Evolutionary conservation across 2,888 invertebrate species (phyloP).

Genomic region (Acanthosepion esculentum): DNA sequence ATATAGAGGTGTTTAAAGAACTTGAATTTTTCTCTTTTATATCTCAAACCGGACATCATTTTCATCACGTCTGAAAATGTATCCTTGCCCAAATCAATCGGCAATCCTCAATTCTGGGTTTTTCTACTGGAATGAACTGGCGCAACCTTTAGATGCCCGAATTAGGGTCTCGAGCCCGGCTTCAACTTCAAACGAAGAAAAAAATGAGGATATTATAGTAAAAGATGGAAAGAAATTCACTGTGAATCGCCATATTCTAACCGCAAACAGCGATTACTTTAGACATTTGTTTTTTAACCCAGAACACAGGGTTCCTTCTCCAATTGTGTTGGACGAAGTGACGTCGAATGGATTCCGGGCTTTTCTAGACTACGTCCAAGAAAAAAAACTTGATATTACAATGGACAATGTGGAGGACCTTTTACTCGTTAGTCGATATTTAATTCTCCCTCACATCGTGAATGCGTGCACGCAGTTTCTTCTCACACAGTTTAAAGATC

Average conservation of each 20-base stretch:
- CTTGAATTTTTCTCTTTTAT: neutral
- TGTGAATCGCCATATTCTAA: neutral
- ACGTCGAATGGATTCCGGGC: neutral
- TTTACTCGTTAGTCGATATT: neutral
- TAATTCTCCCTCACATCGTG: neutral
- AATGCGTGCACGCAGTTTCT: neutral
- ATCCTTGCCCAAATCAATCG: neutral
- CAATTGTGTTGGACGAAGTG: neutral
- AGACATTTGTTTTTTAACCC: neutral
- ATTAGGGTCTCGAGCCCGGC: neutral
- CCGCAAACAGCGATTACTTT: neutral
- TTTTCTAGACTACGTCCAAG: neutral
- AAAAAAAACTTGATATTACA: neutral
- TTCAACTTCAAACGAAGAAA: neutral
- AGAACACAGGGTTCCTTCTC: neutral
- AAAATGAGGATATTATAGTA: neutral
- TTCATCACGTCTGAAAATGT: neutral
- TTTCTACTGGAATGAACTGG: neutral
- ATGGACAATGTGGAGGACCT: slow-evolving; percentile 33
- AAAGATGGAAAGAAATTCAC: neutral
- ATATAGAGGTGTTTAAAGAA: neutral
- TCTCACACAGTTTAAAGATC: neutral
- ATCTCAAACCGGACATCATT: neutral
- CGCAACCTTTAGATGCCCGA: slow-evolving; percentile 16
- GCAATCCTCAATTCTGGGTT: neutral